Conservation (phyloP, 2,888 invertebrate species). For the Atethmia centrago region DNA sequence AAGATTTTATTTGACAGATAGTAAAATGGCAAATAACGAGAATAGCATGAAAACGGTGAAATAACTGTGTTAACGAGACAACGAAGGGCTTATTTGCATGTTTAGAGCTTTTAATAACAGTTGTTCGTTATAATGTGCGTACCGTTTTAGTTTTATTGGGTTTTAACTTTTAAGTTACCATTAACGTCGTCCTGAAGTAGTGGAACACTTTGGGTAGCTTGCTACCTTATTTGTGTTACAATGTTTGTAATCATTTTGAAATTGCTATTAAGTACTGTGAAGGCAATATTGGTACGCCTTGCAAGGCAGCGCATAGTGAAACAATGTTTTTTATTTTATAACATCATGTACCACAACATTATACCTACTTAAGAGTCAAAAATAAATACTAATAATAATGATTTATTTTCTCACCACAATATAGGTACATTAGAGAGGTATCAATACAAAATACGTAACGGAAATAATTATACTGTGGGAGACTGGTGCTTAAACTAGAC, state of each 20-base stretch:
- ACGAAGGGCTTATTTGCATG: conserved; percentile 42
- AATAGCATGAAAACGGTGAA: conserved; percentile 38
- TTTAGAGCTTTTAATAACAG: conserved; percentile 48
- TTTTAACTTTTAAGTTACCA: conserved; percentile 32
- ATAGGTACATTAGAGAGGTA: too few relatives aligned
- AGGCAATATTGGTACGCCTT: too few relatives aligned
- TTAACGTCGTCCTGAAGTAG: conserved; percentile 9
- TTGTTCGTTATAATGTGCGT: conserved; percentile 40
- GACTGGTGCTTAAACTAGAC: too few relatives aligned
- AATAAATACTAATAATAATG: too few relatives aligned
- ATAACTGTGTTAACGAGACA: conserved; percentile 50
- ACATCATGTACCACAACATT: too few relatives aligned
- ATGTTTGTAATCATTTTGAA: conserved; percentile 2
- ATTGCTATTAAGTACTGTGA: neutral
- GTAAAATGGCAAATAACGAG: conserved; percentile 37
- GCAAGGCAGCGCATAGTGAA: too few relatives aligned
- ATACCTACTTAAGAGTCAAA: too few relatives aligned
- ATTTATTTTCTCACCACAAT: too few relatives aligned
- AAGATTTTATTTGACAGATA: conserved; percentile 46
- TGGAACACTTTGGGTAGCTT: neutral
- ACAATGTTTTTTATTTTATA: too few relatives aligned
- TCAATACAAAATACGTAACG: too few relatives aligned
- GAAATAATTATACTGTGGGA: too few relatives aligned
- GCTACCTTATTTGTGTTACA: conserved; percentile 17
- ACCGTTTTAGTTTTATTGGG: conserved; percentile 50